A percentile compares a stretch with the other conserved stretches of the same genome.
phyloP scores from a whole-genome alignment of 2,888 invertebrate species.

The Agrochola lota region DNA sequence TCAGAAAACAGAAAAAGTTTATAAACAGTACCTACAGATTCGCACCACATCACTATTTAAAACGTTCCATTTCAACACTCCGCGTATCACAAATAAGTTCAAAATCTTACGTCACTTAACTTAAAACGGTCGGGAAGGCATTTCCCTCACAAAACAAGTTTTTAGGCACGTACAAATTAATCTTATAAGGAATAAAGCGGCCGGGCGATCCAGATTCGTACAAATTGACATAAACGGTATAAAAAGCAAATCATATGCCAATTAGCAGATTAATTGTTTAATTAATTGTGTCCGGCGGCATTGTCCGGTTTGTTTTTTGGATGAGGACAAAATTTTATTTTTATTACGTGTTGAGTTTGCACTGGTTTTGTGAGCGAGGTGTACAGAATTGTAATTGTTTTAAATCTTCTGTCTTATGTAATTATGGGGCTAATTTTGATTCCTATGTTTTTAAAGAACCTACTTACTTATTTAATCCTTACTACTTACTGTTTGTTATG shows the following conservation, averaged over 20 bases:
- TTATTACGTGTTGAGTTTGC: slow-evolving; percentile 59
- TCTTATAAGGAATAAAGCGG: slow-evolving; percentile 72
- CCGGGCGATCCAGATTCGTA: slow-evolving; percentile 76
- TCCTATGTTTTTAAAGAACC: neutral
- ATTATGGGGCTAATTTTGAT: neutral
- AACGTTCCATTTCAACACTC: slow-evolving; percentile 13
- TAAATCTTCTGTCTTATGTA: neutral
- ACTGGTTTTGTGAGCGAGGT: slow-evolving; percentile 39
- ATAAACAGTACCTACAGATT: neutral
- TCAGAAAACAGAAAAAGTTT: too few relatives aligned
- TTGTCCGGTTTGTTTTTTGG: slow-evolving; percentile 74
- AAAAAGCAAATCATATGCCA: slow-evolving; percentile 89
- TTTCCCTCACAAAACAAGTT: slow-evolving; percentile 55
- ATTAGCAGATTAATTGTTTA: slow-evolving; percentile 90
- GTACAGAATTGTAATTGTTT: slow-evolving; percentile 32
- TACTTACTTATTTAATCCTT: too few relatives aligned
- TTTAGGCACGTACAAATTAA: slow-evolving; percentile 72
- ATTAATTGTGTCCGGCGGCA: slow-evolving; percentile 85
- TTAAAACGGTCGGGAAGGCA: slow-evolving; percentile 35
- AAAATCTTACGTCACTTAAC: slow-evolving; percentile 39
- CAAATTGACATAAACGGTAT: slow-evolving; percentile 83
- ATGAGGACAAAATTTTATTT: slow-evolving; percentile 67
- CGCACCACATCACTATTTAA: neutral
- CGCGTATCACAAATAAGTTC: slow-evolving; percentile 48
- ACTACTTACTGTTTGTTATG: too few relatives aligned